Percentiles rank a stretch among this genome's conserved stretches.
These are phyloP conservation scores for Acanthiza pusilla DNA, from an alignment of 2,797 vertebrate species.

Conservation along the genomic window DNA sequence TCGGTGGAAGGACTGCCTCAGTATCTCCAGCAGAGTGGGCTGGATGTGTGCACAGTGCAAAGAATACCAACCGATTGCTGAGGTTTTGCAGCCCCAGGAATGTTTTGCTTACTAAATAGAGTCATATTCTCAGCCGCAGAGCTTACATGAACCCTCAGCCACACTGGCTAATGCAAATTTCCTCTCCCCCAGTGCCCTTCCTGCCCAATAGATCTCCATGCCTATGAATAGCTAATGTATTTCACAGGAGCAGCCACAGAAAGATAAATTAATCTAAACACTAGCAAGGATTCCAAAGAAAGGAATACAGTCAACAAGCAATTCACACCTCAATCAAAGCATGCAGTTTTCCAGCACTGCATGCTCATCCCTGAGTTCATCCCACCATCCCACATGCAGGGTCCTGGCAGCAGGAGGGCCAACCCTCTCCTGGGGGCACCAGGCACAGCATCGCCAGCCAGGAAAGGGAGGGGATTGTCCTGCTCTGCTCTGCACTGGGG, in stretches of 20 bases:
- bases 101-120: background rate
- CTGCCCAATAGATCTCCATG: background rate
- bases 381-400: background rate
- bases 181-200: constrained; percentile 15
- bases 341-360: background rate
- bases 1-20: background rate
- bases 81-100: background rate
- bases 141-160: background rate
- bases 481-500: background rate
- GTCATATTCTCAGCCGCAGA: background rate
- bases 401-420: background rate
- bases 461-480: background rate
- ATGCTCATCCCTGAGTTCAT: background rate
- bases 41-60: background rate
- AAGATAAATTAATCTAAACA: constrained; percentile 62
- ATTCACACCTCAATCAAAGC: background rate
- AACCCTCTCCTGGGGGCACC: rapidly evolving
- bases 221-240: constrained; percentile 55
- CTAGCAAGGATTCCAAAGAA: constrained; percentile 49
- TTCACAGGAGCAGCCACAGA: constrained; percentile 57
- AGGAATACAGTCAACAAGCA: constrained; percentile 46
- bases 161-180: constrained; percentile 42
- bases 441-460: rapidly evolving
- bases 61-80: background rate
- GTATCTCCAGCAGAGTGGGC: background rate